phyloP scores from a whole-genome alignment of 1,140 invertebrate genomes.

The Meloidogyne exigua region DNA sequence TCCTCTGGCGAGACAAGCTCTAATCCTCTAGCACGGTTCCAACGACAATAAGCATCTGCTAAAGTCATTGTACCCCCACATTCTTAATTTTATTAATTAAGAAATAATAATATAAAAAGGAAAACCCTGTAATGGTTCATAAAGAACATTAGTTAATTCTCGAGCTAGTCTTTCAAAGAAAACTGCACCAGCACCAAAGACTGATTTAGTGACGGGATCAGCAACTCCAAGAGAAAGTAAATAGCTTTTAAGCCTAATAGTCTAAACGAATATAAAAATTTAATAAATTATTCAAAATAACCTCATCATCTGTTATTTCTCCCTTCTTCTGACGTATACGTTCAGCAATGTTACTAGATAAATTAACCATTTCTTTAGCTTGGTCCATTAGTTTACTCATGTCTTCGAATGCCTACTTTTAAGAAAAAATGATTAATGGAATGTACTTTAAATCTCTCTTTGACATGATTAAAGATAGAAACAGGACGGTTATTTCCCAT shows the following conservation, averaged over 20 bases:
- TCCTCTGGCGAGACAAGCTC: conserved; percentile 69
- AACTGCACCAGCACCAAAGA: conserved; percentile 79
- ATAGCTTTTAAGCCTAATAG: conserved; percentile 89
- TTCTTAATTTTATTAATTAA: conserved; percentile 44
- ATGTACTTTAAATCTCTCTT: too few species aligned
- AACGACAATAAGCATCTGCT: conserved; percentile 90
- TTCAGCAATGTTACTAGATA: conserved; percentile 85
- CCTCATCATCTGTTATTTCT: conserved; percentile 91
- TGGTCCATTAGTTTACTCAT: conserved; percentile 87
- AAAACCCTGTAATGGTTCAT: conserved; percentile 69
- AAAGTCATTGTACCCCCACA: conserved; percentile 84
- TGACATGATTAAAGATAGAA: too few species aligned
- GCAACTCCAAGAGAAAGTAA: conserved; percentile 87
- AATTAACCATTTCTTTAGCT: conserved; percentile 91
- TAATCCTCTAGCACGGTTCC: conserved; percentile 74
- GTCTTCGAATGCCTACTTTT: conserved; percentile 82
- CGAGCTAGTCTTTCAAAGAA: conserved; percentile 83
- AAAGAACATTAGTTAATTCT: conserved; percentile 79
- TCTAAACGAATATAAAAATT: conserved; percentile 66
- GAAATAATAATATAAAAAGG: conserved; percentile 13
- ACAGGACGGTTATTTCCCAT: too few species aligned
- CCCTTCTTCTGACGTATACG: conserved; percentile 92
- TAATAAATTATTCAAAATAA: conserved; percentile 30
- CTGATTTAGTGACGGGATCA: conserved; percentile 87
- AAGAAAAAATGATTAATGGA: background rate